Percentiles rank a stretch among this genome's conserved stretches.
Evolutionary conservation across 1,140 invertebrate genomes (phyloP).

Genomic region (Adelges cooleyi): DNA sequence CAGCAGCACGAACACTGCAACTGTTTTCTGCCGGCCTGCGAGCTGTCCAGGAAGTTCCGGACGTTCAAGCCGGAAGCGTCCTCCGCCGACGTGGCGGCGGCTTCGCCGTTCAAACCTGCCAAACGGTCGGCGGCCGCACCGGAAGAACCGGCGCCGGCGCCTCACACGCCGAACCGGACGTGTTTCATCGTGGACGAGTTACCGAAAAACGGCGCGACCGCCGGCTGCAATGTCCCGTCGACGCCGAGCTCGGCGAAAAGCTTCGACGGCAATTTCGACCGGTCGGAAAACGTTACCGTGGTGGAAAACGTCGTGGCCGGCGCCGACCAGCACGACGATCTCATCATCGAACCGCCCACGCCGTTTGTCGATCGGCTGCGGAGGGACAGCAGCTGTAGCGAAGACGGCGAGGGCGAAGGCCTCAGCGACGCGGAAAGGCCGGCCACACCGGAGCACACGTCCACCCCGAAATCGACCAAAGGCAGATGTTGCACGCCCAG

Average conservation of each 20-base stretch:
- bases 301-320: not conserved
- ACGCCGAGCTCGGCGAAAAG: not conserved
- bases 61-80: not conserved
- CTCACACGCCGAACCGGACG: constrained; percentile 7
- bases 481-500: constrained; percentile 8
- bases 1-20: not conserved
- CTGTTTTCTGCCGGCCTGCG: not conserved
- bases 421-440: not conserved
- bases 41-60: not conserved
- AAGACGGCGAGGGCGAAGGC: not conserved
- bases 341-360: constrained; percentile 10
- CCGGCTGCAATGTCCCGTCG: not conserved
- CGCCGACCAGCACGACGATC: not conserved
- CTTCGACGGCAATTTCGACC: constrained; percentile 15
- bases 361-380: not conserved
- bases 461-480: constrained; percentile 31
- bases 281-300: constrained; percentile 19
- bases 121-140: not conserved
- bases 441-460: constrained; percentile 32
- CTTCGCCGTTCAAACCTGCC: not conserved
- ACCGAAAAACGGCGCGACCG: constrained; percentile 1
- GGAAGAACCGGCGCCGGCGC: not conserved
- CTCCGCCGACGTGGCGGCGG: not conserved
- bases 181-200: constrained; percentile 31
- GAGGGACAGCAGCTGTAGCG: not conserved